phyloP scores from a whole-genome alignment of 2,797 vertebrate genomes.

The Podarcis lilfordi region DNA sequence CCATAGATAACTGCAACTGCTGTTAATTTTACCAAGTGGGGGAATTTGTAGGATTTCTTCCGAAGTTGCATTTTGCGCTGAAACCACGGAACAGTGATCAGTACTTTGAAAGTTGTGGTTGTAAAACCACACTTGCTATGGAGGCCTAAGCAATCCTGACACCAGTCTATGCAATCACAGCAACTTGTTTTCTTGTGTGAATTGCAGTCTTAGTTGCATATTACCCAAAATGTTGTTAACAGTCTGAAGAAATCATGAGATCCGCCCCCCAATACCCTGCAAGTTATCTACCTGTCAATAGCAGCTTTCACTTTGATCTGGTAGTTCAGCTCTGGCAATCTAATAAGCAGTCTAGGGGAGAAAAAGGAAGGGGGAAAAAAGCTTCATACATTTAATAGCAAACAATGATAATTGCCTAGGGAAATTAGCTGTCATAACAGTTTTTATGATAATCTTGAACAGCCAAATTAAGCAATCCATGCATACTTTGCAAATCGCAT shows the following conservation, averaged over 20 bases:
- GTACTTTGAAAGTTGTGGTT: background rate
- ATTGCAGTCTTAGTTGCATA: background rate
- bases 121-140: background rate
- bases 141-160: background rate
- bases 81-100: background rate
- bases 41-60: background rate
- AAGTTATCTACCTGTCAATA: constrained; percentile 90
- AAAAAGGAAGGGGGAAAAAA: constrained; percentile 12
- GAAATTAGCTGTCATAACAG: background rate
- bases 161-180: background rate
- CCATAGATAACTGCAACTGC: background rate
- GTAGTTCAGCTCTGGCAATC: constrained; percentile 95
- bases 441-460: background rate
- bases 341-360: constrained; percentile 89
- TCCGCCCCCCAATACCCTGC: constrained; percentile 40
- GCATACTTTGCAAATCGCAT: background rate
- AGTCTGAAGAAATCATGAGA: background rate
- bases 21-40: background rate
- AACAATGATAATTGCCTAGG: background rate
- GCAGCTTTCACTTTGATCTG: constrained; percentile 97
- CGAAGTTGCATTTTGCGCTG: background rate
- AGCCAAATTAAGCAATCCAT: background rate
- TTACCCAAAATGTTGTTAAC: background rate
- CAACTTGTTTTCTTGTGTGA: background rate
- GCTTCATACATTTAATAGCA: background rate